Conservation (phyloP, 1,140 invertebrate species). For the Lepidostoma basale region DNA sequence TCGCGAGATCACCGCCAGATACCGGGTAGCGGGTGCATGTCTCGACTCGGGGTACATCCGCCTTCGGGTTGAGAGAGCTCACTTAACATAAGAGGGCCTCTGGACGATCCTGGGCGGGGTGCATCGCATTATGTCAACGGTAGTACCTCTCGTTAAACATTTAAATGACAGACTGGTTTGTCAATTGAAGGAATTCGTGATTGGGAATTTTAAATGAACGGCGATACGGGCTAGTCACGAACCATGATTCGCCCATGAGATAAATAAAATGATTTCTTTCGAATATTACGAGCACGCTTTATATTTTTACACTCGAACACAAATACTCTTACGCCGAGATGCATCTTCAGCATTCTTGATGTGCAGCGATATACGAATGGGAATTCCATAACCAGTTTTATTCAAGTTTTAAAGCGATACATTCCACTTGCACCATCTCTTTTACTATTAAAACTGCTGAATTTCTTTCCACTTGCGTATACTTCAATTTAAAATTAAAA, state of each 20-base stretch:
- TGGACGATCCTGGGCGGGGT: no score
- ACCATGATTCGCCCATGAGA: background rate
- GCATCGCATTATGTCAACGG: no score
- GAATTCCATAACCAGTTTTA: conserved; percentile 21
- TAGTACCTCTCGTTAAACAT: no score
- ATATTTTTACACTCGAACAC: background rate
- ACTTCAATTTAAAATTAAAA: no score
- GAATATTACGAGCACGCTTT: background rate
- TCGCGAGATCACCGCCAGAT: no score
- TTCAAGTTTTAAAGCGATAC: conserved; percentile 4
- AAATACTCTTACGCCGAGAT: background rate
- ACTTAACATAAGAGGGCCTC: no score
- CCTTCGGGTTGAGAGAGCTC: no score
- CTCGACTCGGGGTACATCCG: no score
- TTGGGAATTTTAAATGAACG: no score
- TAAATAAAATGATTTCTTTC: background rate
- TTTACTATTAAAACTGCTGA: background rate
- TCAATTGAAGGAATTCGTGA: background rate
- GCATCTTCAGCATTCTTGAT: conserved; percentile 8
- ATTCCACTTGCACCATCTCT: background rate
- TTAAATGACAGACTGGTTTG: background rate
- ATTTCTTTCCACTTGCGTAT: conserved; percentile 4
- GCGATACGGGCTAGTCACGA: conserved; percentile 13
- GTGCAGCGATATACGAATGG: conserved; percentile 6
- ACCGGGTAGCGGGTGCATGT: no score